Evolutionary conservation across 2,888 invertebrate species (phyloP).

Genomic region (Cryptocheilus praepositus): DNA sequence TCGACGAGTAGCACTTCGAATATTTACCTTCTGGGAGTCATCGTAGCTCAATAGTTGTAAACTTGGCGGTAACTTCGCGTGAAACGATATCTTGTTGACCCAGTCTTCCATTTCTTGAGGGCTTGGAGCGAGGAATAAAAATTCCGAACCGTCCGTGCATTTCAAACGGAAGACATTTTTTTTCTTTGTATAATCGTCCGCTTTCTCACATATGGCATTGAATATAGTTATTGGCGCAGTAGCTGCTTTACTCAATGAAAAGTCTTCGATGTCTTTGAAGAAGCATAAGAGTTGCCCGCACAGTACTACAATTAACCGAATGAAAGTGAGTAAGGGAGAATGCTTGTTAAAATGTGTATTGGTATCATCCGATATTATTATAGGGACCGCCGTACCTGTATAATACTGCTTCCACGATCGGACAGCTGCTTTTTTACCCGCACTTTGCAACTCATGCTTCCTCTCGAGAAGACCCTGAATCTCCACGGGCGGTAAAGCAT

Average conservation of each 20-base stretch:
- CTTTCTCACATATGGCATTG: constrained; percentile 88
- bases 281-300: constrained; percentile 98
- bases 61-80: constrained; percentile 92
- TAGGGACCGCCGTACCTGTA: constrained; percentile 75
- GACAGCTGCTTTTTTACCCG: constrained; percentile 95
- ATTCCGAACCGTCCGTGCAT: constrained; percentile 94
- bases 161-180: constrained; percentile 93
- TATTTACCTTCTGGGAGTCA: constrained; percentile 78
- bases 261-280: constrained; percentile 96
- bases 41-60: constrained; percentile 91
- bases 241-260: constrained; percentile 90
- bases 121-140: constrained; percentile 87
- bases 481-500: constrained; percentile 90
- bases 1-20: not conserved
- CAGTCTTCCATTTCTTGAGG: constrained; percentile 89
- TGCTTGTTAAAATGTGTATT: no score
- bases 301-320: constrained; percentile 78
- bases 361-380: not conserved
- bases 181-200: constrained; percentile 96
- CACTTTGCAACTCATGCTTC: constrained; percentile 95
- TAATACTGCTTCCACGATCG: constrained; percentile 97
- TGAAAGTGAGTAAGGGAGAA: not conserved
- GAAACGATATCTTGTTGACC: constrained; percentile 95
- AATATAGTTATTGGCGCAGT: constrained; percentile 85
- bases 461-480: constrained; percentile 94